Base-by-base conservation (phyloP, 1,140 invertebrate species). In the Brachionus rubens region DNA sequence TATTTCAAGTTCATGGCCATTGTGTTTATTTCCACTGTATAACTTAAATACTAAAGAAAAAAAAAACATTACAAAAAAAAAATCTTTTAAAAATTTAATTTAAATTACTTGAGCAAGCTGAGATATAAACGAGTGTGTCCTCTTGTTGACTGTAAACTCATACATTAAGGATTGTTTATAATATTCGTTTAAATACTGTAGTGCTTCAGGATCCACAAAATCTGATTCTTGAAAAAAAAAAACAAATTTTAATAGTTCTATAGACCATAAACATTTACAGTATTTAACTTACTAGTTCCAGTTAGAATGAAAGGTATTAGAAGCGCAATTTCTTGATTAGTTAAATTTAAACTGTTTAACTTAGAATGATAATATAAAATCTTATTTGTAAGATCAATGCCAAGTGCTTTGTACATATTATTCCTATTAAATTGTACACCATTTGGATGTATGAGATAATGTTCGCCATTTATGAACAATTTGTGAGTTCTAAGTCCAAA, bases 381-480 rank as follows among this genome's bases (percentile, higher is more conserved):
- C 1, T 24, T 14, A 36, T 65, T 65, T 10, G 59, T 65, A 19
- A 65, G 30, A 21, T 65, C 59, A 3, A 65, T 65, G 10, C 59
- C 59, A 2, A 65, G 19, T 12, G 36, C 24, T 24, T 65, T 41
- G 24, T 65, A 65, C 59, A 65, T 65, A 12, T 65, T 65, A 24
- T 41, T 65, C 19, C 59, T 19, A 65, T 65, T 65, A 19, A 65
- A 65, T 43, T 65, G 59, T 12, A 43, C 33, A 46, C 26, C 26
- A 21, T 43, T 65, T 4, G 40, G 36, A 43, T 65, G 59, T 12
- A 65, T 65, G 0, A 65, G 19, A 36, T 43, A 65, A 16, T 43
- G 40, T 28, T 65, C 59, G n/a, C 59, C 59, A 65, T 65, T 43
- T 9, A 65, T 65, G 19, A 65, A 65, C 16, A 65, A n/a, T 24